Evolutionary conservation across 2,113 vertebrate genomes (phyloP).

Genomic region (Elanus axillaris): DNA sequence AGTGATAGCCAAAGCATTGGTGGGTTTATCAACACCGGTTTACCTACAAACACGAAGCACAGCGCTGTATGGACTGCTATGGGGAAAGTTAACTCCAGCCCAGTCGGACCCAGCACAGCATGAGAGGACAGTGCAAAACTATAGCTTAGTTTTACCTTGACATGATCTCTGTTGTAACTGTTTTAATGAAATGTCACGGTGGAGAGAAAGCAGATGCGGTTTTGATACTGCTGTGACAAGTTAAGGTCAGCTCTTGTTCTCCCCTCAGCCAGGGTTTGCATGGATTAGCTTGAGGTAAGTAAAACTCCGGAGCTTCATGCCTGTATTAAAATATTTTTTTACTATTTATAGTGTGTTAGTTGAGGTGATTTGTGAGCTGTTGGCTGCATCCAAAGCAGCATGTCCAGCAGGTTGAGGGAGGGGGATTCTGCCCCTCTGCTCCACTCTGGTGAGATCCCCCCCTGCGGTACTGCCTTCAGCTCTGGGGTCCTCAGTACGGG

Average conservation of each 20-base stretch:
- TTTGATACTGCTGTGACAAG: neutral
- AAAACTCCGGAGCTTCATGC: neutral
- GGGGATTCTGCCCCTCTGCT: neutral
- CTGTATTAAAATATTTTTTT: neutral
- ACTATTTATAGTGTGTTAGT: neutral
- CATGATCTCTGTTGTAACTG: neutral
- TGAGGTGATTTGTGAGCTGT: neutral
- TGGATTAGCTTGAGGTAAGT: neutral
- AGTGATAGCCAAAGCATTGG: neutral
- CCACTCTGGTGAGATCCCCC: neutral
- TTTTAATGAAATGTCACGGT: neutral
- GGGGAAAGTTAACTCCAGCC: neutral
- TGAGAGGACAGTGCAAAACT: neutral
- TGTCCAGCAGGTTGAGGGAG: neutral
- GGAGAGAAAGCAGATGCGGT: neutral
- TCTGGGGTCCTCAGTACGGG: neutral
- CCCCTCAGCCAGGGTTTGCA: neutral
- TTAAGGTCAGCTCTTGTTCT: neutral
- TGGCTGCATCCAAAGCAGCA: neutral
- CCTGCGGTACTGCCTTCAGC: fast-evolving
- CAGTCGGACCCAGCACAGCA: neutral
- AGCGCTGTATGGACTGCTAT: neutral
- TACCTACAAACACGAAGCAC: neutral
- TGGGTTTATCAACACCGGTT: neutral
- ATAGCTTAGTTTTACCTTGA: neutral